These are phyloP conservation scores for Saccostrea echinata DNA, from an alignment of 1,140 invertebrate species.

Conservation along the genomic window DNA sequence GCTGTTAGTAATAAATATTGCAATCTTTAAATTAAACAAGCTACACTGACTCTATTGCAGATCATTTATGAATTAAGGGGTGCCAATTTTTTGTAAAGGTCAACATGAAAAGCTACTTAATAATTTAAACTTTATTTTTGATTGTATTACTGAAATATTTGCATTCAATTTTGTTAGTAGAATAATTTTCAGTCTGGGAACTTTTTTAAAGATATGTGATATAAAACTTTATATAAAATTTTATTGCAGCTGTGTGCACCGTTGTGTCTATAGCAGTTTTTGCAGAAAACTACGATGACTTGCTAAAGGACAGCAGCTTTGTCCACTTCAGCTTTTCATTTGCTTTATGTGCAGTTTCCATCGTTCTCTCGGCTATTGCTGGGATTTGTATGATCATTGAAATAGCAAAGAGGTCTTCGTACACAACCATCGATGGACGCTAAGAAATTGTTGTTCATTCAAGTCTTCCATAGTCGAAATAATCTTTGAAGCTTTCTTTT, in stretches of 20 bases:
- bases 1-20: too few species aligned
- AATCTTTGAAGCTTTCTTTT: too few species aligned
- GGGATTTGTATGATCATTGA: background rate
- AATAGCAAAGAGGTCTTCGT: background rate
- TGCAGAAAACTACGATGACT: background rate
- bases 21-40: too few species aligned
- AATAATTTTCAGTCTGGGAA: background rate
- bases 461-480: too few species aligned
- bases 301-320: background rate
- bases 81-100: too few species aligned
- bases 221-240: background rate
- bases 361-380: background rate
- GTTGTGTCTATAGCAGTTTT: background rate
- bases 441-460: background rate
- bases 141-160: background rate
- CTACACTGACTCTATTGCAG: too few species aligned
- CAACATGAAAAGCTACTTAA: too few species aligned
- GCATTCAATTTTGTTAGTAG: background rate
- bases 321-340: background rate
- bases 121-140: background rate
- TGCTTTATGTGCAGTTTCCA: background rate
- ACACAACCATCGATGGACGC: background rate
- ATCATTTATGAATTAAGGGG: too few species aligned
- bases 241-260: background rate
- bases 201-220: background rate